Evolutionary conservation across 2,888 invertebrate genomes (phyloP).

Genomic region (Agriotes lineatus): DNA sequence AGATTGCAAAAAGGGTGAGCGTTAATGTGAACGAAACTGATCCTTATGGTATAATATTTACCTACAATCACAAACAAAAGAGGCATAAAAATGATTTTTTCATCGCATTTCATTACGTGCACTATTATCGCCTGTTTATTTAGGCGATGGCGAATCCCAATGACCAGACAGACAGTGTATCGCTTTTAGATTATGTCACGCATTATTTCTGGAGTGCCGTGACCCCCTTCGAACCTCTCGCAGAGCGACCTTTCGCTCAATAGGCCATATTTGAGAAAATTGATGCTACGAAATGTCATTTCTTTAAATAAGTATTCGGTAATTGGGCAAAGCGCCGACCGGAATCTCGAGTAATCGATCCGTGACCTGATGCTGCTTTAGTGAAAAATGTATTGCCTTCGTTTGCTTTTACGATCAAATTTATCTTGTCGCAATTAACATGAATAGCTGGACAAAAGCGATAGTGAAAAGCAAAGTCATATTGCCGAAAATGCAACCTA

Average conservation of each 20-base stretch:
- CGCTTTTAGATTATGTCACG: constrained; percentile 10
- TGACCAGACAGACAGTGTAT: neutral
- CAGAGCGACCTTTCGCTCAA: constrained; percentile 6
- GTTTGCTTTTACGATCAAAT: too few relatives aligned
- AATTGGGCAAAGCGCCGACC: neutral
- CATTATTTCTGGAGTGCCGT: constrained; percentile 15
- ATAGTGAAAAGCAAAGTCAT: too few relatives aligned
- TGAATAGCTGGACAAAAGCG: too few relatives aligned
- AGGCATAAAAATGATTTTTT: too few relatives aligned
- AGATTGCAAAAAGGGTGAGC: too few relatives aligned
- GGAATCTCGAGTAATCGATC: neutral
- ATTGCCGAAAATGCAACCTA: too few relatives aligned
- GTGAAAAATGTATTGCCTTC: neutral
- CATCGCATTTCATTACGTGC: too few relatives aligned
- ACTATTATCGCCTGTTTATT: constrained; percentile 1
- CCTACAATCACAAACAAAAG: too few relatives aligned
- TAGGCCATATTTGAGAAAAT: constrained; percentile 5
- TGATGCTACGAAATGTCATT: constrained; percentile 7
- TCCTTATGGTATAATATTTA: too few relatives aligned
- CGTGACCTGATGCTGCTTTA: neutral
- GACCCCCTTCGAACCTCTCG: constrained; percentile 2
- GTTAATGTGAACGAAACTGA: too few relatives aligned
- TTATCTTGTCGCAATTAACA: too few relatives aligned
- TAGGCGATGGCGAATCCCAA: neutral
- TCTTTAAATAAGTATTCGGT: constrained; percentile 18